A percentile compares a stretch with the other conserved stretches of the same genome.
Conservation (phyloP, 2,888 invertebrate species). For the Ptychoptera albimana region DNA sequence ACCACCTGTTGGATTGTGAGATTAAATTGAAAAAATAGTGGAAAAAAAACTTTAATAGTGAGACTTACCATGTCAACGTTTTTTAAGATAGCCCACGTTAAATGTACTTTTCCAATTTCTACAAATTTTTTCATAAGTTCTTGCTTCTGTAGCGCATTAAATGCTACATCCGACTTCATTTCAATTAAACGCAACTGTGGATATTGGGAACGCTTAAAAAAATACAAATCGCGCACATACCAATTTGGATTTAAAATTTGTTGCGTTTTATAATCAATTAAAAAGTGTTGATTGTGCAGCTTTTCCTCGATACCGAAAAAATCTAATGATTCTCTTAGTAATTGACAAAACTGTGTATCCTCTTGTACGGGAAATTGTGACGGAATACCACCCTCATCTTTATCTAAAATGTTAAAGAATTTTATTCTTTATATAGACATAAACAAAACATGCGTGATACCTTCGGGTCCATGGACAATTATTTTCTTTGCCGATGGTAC, state of each 20-base stretch:
- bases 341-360: constrained; percentile 90
- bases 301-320: constrained; percentile 93
- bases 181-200: constrained; percentile 89
- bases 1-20: constrained; percentile 48
- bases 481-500: constrained; percentile 99
- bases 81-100: constrained; percentile 83
- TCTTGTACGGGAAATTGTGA: constrained; percentile 97
- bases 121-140: constrained; percentile 88
- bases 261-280: constrained; percentile 96
- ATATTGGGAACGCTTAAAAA: constrained; percentile 93
- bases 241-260: constrained; percentile 92
- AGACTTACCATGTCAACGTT: constrained; percentile 70
- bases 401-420: constrained; percentile 16
- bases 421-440: background rate
- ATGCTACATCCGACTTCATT: constrained; percentile 85
- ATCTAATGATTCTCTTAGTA: constrained; percentile 87
- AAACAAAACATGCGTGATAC: background rate
- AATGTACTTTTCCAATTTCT: constrained; percentile 88
- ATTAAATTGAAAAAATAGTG: background rate
- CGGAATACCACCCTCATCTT: constrained; percentile 87
- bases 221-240: constrained; percentile 90
- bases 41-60: background rate
- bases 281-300: constrained; percentile 75
- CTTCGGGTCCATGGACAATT: constrained; percentile 75
- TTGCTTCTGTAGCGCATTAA: constrained; percentile 74